Evolutionary conservation across 2,888 invertebrate genomes (phyloP).

Genomic region (Leptarthrus brevirostris): DNA sequence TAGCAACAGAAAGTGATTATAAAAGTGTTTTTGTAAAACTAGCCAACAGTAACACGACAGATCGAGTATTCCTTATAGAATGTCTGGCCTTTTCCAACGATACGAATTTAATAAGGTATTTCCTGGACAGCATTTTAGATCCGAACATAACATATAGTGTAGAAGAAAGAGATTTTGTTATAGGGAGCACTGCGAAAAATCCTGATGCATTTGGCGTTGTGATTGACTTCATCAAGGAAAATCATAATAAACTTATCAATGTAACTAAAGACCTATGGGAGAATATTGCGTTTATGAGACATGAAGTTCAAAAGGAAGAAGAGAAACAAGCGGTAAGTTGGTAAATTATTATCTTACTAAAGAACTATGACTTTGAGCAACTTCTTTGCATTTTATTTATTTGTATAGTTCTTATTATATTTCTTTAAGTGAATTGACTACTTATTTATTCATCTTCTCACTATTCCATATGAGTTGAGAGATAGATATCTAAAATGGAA

Average conservation of each 20-base stretch:
- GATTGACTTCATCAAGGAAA: neutral
- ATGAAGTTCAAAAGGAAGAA: neutral
- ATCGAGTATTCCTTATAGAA: neutral
- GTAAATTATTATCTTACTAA: neutral
- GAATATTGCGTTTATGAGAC: neutral
- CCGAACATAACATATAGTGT: neutral
- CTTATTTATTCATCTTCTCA: too few species aligned
- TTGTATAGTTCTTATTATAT: too few species aligned
- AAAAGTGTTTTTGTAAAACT: neutral
- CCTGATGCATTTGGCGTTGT: neutral
- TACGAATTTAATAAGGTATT: neutral
- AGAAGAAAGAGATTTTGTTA: neutral
- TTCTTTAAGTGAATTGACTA: too few species aligned
- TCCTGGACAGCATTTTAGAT: neutral
- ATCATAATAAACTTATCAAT: constrained; percentile 1
- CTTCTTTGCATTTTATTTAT: too few species aligned
- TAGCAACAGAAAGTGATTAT: neutral
- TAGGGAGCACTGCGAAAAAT: neutral
- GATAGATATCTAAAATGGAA: too few species aligned
- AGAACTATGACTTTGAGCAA: too few species aligned
- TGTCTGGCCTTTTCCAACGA: neutral
- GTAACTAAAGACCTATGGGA: neutral
- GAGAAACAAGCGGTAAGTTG: neutral
- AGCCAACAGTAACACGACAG: neutral
- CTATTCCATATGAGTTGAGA: too few species aligned